Evolutionary conservation across 2,888 invertebrate genomes (phyloP).

Genomic region (Parnassius orleans): DNA sequence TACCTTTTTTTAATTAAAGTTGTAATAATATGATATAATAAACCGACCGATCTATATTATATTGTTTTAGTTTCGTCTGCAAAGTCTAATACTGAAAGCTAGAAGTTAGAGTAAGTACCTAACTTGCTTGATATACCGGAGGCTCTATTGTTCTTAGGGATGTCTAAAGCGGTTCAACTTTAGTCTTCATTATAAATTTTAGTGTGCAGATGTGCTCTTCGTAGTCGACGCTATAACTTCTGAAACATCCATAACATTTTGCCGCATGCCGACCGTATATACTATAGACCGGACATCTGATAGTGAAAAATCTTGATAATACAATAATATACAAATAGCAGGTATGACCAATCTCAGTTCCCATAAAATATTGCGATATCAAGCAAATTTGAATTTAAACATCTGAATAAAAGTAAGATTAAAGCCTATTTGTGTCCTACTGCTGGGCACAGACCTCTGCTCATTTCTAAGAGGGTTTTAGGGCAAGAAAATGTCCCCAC

Average conservation of each 20-base stretch:
- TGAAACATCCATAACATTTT: conserved; percentile 11
- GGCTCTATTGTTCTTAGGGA: conserved; percentile 36
- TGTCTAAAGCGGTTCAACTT: conserved; percentile 36
- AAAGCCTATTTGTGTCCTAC: no score
- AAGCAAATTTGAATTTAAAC: no score
- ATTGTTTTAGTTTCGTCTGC: conserved; percentile 11
- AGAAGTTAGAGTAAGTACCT: conserved; percentile 24
- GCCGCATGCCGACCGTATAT: neutral
- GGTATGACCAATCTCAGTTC: no score
- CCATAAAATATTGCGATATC: no score
- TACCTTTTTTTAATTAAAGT: no score
- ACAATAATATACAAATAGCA: no score
- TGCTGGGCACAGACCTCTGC: no score
- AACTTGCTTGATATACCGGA: conserved; percentile 29
- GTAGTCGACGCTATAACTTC: conserved; percentile 17
- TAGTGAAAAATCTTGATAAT: no score
- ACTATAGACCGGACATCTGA: neutral
- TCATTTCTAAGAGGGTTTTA: no score
- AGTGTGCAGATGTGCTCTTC: conserved; percentile 29
- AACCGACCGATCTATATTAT: neutral
- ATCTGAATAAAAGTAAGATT: no score
- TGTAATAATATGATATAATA: no score
- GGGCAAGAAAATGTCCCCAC: no score
- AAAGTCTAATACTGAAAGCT: conserved; percentile 18
- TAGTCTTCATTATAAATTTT: conserved; percentile 41